These are phyloP conservation scores for Conistra vaccinii DNA, from an alignment of 2,888 invertebrate genomes.

Conservation along the genomic window DNA sequence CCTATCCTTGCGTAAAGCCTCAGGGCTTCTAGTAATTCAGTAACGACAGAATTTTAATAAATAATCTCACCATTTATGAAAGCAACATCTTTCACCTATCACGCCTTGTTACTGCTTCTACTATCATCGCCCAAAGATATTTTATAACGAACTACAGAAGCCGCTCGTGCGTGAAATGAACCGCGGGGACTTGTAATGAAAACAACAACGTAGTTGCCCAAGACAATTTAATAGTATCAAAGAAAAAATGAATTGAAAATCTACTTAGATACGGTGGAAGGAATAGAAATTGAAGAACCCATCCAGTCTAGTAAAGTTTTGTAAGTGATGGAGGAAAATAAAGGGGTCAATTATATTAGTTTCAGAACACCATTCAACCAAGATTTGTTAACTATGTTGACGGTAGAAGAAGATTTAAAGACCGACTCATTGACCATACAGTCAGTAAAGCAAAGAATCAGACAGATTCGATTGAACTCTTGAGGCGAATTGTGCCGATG, in stretches of 20 bases:
- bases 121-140: slow-evolving; percentile 51
- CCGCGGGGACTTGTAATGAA: slow-evolving; percentile 22
- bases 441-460: neutral
- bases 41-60: slow-evolving; percentile 24
- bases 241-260: slow-evolving; percentile 46
- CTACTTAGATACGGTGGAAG: slow-evolving; percentile 13
- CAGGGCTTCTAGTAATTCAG: neutral
- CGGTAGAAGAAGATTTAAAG: neutral
- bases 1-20: neutral
- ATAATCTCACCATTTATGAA: slow-evolving; percentile 36
- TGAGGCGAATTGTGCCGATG: neutral
- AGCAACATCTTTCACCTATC: slow-evolving; percentile 42
- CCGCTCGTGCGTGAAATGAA: slow-evolving; percentile 59
- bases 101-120: slow-evolving; percentile 18
- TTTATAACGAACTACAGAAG: slow-evolving; percentile 39
- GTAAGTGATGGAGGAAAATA: neutral
- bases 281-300: slow-evolving; percentile 20
- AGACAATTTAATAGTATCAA: slow-evolving; percentile 24
- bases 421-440: neutral
- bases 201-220: slow-evolving; percentile 43
- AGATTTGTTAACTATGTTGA: neutral
- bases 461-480: neutral
- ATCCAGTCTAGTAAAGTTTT: neutral
- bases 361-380: neutral
- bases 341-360: neutral